Base-by-base conservation (phyloP, 2,797 vertebrate species). In the Neosilurus mollespiculum region DNA sequence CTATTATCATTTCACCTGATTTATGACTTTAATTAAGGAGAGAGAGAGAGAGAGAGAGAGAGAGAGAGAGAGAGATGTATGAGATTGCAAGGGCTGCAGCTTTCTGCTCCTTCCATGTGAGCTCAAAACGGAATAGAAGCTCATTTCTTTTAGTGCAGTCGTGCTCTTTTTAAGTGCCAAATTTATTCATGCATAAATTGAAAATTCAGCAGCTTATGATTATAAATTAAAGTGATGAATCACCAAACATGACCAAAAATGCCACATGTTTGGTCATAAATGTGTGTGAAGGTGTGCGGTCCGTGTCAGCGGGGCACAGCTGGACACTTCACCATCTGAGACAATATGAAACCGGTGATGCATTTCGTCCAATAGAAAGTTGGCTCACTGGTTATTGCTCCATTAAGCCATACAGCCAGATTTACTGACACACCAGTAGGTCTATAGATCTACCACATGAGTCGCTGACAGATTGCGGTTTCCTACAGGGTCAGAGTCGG, bases 21-120 rank as follows among this genome's bases (percentile, higher is more conserved):
- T 87, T 87, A 88, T 88, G 69, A 84, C 66, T 88, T 81, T 82
- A 86, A 86, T 87, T 87, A 87, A 81, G 69, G 70, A 80, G 78
- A 79, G 84, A 75, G 37, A 30, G 62, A 34, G 70, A 83, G 85
- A 37, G 78, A 88, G 86, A 5, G 84, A 1, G 56, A 0, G 66
- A 59, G 85, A 24, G 88, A 18, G 14, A n/a, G 24, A 26, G 58
- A 85, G 65, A 69, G 54, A n/a, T n/a, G n/a, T n/a, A n/a, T n/a
- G n/a, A n/a, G n/a, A n/a, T 67, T 67, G 58, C 56, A 71, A 64
- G 26, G 11, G 67, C 67, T 79, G 64, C 30, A 77, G 71, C 71
- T 43, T 76, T 51, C 62, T 56, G 73, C 56, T 43, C 56, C 43
- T 77, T 62, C 43, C 76, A 51, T 64, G 37, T n/a, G 14, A 65